These are phyloP conservation scores for Lottia scabra DNA, from an alignment of 2,888 invertebrate species.

Conservation along the genomic window DNA sequence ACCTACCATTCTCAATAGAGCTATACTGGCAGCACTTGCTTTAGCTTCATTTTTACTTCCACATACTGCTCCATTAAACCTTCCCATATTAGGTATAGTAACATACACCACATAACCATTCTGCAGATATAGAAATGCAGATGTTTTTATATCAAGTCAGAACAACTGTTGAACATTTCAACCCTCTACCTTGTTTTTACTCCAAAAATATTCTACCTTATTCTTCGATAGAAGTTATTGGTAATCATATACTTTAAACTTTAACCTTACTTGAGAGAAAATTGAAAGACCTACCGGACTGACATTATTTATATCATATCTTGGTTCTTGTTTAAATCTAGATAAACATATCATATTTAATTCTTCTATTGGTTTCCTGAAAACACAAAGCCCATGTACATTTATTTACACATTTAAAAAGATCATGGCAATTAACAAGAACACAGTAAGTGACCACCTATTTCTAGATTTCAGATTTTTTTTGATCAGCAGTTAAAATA, in stretches of 20 bases:
- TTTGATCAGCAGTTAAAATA: no score
- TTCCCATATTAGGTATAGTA: conserved; percentile 70
- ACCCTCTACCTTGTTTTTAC: no score
- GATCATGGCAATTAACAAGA: background rate
- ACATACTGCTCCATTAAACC: conserved; percentile 71
- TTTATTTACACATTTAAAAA: background rate
- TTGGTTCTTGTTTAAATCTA: conserved; percentile 44
- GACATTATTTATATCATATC: conserved; percentile 45
- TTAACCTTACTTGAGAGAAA: no score
- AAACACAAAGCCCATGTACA: conserved; percentile 11
- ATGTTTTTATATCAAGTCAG: no score
- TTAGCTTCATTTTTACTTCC: conserved; percentile 70
- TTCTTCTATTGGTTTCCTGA: conserved; percentile 55
- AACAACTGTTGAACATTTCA: no score
- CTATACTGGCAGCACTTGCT: conserved; percentile 62
- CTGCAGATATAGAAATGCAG: no score
- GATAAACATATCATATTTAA: conserved; percentile 48
- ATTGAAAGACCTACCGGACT: conserved; percentile 22
- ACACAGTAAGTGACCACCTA: no score
- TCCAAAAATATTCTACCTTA: no score
- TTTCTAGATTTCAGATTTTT: no score
- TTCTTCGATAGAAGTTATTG: no score
- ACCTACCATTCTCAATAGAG: conserved; percentile 60
- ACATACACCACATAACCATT: conserved; percentile 67
- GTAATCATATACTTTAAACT: no score